These are phyloP conservation scores for Mycteria americana DNA, from an alignment of 2,797 vertebrate species.

Conservation along the genomic window DNA sequence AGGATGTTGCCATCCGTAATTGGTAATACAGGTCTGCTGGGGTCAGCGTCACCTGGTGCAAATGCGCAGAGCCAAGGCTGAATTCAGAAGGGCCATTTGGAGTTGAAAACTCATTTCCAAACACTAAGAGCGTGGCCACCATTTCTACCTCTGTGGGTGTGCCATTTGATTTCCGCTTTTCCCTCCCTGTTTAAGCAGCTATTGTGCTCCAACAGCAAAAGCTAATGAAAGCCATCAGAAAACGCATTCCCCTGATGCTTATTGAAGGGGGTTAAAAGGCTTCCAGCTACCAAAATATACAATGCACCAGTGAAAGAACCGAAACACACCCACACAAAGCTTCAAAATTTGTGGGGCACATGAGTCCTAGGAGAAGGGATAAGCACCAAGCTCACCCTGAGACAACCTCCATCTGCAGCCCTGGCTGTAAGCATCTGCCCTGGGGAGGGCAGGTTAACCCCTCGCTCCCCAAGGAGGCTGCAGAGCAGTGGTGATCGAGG, in stretches of 20 bases:
- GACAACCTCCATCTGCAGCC: not conserved
- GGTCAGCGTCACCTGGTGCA: rapidly evolving
- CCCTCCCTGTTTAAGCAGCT: not conserved
- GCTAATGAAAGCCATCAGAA: not conserved
- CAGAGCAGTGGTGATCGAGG: not conserved
- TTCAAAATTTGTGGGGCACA: not conserved
- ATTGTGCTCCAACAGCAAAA: not conserved
- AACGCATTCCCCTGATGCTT: not conserved
- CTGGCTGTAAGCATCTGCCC: not conserved
- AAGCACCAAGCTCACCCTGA: not conserved
- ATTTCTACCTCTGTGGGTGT: not conserved
- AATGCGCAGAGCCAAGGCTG: not conserved
- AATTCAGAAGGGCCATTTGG: not conserved
- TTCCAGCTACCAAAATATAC: not conserved
- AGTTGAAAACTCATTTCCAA: not conserved
- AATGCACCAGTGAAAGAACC: not conserved
- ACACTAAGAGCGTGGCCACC: not conserved
- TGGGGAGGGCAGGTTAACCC: not conserved
- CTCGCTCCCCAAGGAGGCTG: not conserved
- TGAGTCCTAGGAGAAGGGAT: not conserved
- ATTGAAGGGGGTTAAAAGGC: not conserved
- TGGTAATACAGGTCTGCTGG: not conserved
- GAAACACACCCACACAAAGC: not conserved
- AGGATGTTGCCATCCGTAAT: not conserved
- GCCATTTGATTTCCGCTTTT: not conserved